Conservation (phyloP, 1,140 invertebrate genomes). For the Sitodiplosis mosellana region DNA sequence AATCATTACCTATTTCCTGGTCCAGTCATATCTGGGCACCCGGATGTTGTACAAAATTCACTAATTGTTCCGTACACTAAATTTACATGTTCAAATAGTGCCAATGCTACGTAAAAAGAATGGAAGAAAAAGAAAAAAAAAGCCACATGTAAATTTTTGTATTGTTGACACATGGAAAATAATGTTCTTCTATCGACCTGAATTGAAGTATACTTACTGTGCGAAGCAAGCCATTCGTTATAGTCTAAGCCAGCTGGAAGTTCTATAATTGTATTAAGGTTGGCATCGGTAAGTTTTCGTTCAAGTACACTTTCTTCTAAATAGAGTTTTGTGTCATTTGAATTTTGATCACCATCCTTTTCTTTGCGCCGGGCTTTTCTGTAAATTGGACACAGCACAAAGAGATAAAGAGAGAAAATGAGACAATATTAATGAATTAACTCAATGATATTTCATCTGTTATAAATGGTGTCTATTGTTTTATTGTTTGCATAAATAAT, state of each 20-base stretch:
- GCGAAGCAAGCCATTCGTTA: slow-evolving; percentile 97
- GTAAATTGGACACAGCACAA: slow-evolving; percentile 28
- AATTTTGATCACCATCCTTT: slow-evolving; percentile 62
- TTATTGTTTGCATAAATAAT: too few relatives aligned
- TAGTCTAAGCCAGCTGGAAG: slow-evolving; percentile 85
- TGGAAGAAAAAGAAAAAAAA: not conserved
- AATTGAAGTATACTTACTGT: slow-evolving; percentile 82
- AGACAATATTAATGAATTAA: too few relatives aligned
- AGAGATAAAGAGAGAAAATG: too few relatives aligned
- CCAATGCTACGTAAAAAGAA: slow-evolving; percentile 46
- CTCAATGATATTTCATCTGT: too few relatives aligned
- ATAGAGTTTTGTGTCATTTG: slow-evolving; percentile 84
- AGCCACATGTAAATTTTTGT: too few relatives aligned
- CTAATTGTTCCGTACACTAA: slow-evolving; percentile 93
- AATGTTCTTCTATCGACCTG: too few relatives aligned
- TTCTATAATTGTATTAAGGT: slow-evolving; percentile 80
- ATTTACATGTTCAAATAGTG: slow-evolving; percentile 97
- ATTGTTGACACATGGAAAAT: too few relatives aligned
- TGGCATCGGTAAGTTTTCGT: slow-evolving; percentile 78
- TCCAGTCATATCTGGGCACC: slow-evolving; percentile 88
- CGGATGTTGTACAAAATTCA: slow-evolving; percentile 89
- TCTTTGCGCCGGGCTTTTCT: slow-evolving; percentile 96
- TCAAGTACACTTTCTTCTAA: slow-evolving; percentile 84
- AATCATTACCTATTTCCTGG: slow-evolving; percentile 63
- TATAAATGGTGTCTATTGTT: too few relatives aligned